A percentile compares a stretch with the other conserved stretches of the same genome.
Conservation (phyloP, 2,113 vertebrate species). For the Salvelinus sp. region DNA sequence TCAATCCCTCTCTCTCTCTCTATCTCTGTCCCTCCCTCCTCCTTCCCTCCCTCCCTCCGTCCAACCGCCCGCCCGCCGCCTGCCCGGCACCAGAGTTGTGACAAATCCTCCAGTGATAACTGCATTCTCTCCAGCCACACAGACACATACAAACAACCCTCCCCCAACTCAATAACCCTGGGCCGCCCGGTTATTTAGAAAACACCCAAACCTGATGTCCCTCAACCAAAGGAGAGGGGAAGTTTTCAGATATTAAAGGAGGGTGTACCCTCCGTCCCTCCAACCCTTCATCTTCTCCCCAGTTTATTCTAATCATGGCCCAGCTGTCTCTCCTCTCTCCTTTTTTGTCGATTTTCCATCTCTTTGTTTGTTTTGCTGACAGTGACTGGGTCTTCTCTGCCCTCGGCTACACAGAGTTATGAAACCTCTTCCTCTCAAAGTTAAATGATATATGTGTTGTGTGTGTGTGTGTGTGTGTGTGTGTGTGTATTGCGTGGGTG, state of each 20-base stretch:
- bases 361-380: slow-evolving; percentile 75
- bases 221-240: slow-evolving; percentile 53
- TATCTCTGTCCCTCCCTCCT: background rate
- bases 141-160: slow-evolving; percentile 22
- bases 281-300: slow-evolving; percentile 65
- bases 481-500: slow-evolving; percentile 37
- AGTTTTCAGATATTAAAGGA: slow-evolving; percentile 75
- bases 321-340: slow-evolving; percentile 64
- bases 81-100: slow-evolving; percentile 3
- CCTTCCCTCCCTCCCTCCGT: too few species aligned
- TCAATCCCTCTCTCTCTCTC: background rate
- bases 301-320: slow-evolving; percentile 78
- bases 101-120: slow-evolving; percentile 28
- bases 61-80: background rate
- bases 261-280: slow-evolving; percentile 65
- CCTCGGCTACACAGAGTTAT: slow-evolving; percentile 74
- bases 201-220: slow-evolving; percentile 76
- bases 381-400: slow-evolving; percentile 69
- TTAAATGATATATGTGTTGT: slow-evolving; percentile 70
- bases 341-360: slow-evolving; percentile 73
- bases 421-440: slow-evolving; percentile 74
- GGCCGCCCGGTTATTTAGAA: slow-evolving; percentile 85
- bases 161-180: slow-evolving; percentile 70
- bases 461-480: slow-evolving; percentile 48
- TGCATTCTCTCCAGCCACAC: slow-evolving; percentile 58